Conservation (phyloP, 2,888 invertebrate genomes). For the Thymelicus lineola region DNA sequence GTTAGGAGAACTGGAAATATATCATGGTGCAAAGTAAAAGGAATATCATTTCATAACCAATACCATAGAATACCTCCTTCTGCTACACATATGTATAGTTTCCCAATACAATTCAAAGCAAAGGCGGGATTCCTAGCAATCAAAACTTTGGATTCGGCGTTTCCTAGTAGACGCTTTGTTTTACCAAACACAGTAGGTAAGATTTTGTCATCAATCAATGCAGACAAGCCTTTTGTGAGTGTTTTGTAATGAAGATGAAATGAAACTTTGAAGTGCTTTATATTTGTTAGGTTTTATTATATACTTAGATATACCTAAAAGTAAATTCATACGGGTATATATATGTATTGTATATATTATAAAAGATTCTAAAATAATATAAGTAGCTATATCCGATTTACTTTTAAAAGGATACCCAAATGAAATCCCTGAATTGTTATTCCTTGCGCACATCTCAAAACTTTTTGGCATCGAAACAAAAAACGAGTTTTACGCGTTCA, state of each 20-base stretch:
- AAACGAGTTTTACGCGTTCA: background rate
- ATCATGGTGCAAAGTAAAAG: no score
- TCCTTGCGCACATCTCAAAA: constrained; percentile 7
- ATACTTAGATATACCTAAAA: no score
- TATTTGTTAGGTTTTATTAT: no score
- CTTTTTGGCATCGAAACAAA: background rate
- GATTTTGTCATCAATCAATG: background rate
- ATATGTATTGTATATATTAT: no score
- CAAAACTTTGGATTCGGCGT: background rate
- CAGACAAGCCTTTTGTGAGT: background rate
- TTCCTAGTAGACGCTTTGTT: background rate
- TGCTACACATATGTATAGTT: no score
- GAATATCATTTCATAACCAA: no score
- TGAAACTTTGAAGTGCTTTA: background rate
- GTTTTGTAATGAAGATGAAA: constrained; percentile 1
- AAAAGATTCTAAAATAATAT: no score
- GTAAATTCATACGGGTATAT: no score
- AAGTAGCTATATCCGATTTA: no score
- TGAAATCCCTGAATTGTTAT: background rate
- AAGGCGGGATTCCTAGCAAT: background rate
- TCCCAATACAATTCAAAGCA: background rate
- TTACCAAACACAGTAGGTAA: background rate
- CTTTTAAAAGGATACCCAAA: background rate
- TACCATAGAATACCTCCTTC: no score
- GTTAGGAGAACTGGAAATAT: no score